Percentiles rank a stretch among this genome's conserved stretches.
These are phyloP conservation scores for Cepaea nemoralis DNA, from an alignment of 1,140 invertebrate species.

Conservation along the genomic window DNA sequence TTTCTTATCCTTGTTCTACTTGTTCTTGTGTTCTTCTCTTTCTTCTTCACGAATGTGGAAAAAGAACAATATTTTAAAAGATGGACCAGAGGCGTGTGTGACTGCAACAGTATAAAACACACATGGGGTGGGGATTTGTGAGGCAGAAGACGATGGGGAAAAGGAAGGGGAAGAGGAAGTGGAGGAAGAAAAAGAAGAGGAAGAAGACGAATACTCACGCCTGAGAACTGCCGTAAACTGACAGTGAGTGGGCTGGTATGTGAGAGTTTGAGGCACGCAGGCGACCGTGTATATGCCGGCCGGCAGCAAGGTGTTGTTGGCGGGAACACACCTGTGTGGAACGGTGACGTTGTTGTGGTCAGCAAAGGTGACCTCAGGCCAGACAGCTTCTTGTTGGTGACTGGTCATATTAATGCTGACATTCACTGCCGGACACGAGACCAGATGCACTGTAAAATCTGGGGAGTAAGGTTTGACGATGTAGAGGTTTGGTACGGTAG, in stretches of 20 bases:
- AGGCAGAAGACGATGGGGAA: neutral
- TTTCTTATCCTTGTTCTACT: too few species aligned
- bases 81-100: too few species aligned
- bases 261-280: neutral
- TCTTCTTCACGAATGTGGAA: too few species aligned
- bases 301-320: neutral
- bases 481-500: neutral
- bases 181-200: neutral
- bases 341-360: conserved; percentile 3
- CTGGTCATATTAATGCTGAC: neutral
- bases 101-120: too few species aligned
- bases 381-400: neutral
- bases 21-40: too few species aligned
- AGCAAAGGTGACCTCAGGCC: conserved; percentile 1
- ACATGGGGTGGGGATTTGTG: too few species aligned
- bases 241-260: neutral
- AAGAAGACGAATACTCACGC: neutral
- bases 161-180: neutral
- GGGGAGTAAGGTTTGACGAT: neutral
- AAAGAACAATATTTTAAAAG: too few species aligned
- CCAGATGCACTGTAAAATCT: conserved; percentile 8
- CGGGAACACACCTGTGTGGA: too few species aligned
- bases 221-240: neutral
- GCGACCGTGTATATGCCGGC: neutral
- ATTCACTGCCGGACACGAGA: neutral